Conservation (phyloP, 2,113 vertebrate genomes). For the Cairina moschata region DNA sequence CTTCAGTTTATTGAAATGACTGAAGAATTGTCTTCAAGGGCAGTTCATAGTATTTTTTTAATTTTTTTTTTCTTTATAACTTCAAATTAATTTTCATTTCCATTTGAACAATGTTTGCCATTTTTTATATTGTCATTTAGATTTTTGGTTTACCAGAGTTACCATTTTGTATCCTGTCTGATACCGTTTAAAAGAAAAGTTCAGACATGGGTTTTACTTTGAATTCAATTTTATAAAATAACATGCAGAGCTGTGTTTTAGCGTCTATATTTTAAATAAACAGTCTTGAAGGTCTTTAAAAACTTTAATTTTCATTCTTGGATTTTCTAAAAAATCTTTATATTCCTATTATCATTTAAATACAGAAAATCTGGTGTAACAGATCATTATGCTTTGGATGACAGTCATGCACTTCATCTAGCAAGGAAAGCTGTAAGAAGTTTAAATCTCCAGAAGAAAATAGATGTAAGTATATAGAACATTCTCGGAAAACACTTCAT, state of each 20-base stretch:
- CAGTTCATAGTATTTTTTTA: not conserved
- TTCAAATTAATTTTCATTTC: not conserved
- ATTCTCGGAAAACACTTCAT: not conserved
- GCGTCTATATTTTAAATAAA: not conserved
- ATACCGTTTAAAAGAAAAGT: not conserved
- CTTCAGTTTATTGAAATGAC: not conserved
- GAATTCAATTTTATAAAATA: not conserved
- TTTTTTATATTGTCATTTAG: not conserved
- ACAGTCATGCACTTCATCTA: slow-evolving; percentile 92
- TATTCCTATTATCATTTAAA: not conserved
- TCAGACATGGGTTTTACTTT: not conserved
- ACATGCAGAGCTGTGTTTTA: not conserved
- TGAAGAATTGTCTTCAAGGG: not conserved
- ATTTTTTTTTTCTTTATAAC: not conserved
- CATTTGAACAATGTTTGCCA: not conserved
- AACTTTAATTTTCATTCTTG: not conserved
- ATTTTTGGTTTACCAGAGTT: not conserved
- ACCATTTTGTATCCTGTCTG: not conserved
- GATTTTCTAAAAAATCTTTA: not conserved
- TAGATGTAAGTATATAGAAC: slow-evolving; percentile 82
- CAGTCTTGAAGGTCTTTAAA: not conserved
- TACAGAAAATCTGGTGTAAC: slow-evolving; percentile 94
- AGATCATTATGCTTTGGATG: slow-evolving; percentile 94
- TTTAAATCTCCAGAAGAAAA: slow-evolving; percentile 91
- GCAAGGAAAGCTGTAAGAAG: slow-evolving; percentile 88